Evolutionary conservation across 2,888 invertebrate genomes (phyloP), one percentile per base, ranked within the genome.

Genomic region (Adelphocoris suturalis): DNA sequence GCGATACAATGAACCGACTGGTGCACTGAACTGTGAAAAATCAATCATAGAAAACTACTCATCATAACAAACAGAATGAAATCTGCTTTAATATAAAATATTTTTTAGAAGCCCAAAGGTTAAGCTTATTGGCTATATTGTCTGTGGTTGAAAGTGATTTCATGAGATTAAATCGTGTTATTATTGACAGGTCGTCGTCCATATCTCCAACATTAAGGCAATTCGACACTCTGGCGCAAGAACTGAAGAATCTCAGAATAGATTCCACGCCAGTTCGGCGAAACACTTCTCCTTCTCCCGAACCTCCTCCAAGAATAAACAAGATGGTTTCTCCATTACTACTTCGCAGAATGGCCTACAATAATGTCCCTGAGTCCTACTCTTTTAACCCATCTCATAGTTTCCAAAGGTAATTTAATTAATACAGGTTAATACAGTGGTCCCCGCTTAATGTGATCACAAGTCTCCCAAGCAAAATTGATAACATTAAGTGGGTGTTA

Each of bases 241-340:
- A 91, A 84, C 76, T 91, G 91, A 91, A 91, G 47, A 78, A 90
- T 86, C 75, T 90, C 14, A 86, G 90, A n/a, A n/a, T 90, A 80
- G 84, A 89, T 84, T 12, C 89, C 87, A 19, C 91, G 12, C 91
- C 90, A 16, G 91, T 90, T 19, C 90, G 90, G 46, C 90, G 90
- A 19, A 91, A 91, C 19, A 91, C 91, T n/a, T 91, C 92, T 11
- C 91, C 91, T 11, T 89, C 91, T 28, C 92, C 92, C 68, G 92
- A 92, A 82, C 92, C 92, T 46, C 92, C 92, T 14, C 92, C 92
- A 16, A 90, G 92, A 85, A 91, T 92, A 68, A 92, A 92, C 90
- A 91, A 92, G 68, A 91, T 90, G 84, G 91, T 91, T 11, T 91
- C 91, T 1, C 92, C 91, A 0, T 90, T 92, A 11, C 89, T 91